Percentiles rank a stretch among this genome's conserved stretches.
These are phyloP conservation scores for Pseudolycoriella hygida DNA, from an alignment of 2,888 invertebrate species.

Conservation along the genomic window DNA sequence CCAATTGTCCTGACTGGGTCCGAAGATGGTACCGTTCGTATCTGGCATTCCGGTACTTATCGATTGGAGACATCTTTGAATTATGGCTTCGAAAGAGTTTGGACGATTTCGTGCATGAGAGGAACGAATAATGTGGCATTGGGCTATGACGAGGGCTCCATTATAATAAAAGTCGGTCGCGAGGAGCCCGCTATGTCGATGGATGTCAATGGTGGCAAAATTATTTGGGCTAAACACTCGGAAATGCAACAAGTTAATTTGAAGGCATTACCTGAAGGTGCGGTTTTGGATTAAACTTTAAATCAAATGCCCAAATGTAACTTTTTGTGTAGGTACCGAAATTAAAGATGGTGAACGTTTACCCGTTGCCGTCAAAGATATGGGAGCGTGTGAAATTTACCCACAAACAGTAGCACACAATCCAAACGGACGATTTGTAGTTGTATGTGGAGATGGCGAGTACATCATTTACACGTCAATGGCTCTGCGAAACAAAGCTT, in stretches of 20 bases:
- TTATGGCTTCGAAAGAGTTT: slow-evolving; percentile 94
- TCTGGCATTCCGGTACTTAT: slow-evolving; percentile 99
- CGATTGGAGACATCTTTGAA: slow-evolving; percentile 90
- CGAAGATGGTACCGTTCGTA: slow-evolving; percentile 92
- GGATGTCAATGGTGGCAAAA: slow-evolving; percentile 97
- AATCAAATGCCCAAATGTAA: not conserved
- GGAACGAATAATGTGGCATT: slow-evolving; percentile 94
- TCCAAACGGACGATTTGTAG: slow-evolving; percentile 83
- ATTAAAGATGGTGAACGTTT: slow-evolving; percentile 84
- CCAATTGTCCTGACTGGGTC: slow-evolving; percentile 94
- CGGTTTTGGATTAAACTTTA: slow-evolving; percentile 11
- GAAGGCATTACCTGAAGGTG: slow-evolving; percentile 64
- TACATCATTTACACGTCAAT: slow-evolving; percentile 99
- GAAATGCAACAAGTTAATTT: slow-evolving; percentile 95
- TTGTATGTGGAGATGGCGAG: slow-evolving; percentile 98
- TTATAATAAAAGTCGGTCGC: slow-evolving; percentile 45
- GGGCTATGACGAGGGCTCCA: slow-evolving; percentile 40
- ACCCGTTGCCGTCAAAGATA: slow-evolving; percentile 89
- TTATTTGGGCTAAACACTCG: slow-evolving; percentile 96
- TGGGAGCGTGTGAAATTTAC: slow-evolving; percentile 98
- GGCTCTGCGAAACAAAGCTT: slow-evolving; percentile 96
- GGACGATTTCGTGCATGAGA: slow-evolving; percentile 86
- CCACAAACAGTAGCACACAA: slow-evolving; percentile 97
- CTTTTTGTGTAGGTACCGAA: slow-evolving; percentile 32
- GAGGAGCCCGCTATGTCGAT: slow-evolving; percentile 99